These are phyloP conservation scores for Protonemura montana DNA, from an alignment of 2,888 invertebrate species.

Conservation along the genomic window DNA sequence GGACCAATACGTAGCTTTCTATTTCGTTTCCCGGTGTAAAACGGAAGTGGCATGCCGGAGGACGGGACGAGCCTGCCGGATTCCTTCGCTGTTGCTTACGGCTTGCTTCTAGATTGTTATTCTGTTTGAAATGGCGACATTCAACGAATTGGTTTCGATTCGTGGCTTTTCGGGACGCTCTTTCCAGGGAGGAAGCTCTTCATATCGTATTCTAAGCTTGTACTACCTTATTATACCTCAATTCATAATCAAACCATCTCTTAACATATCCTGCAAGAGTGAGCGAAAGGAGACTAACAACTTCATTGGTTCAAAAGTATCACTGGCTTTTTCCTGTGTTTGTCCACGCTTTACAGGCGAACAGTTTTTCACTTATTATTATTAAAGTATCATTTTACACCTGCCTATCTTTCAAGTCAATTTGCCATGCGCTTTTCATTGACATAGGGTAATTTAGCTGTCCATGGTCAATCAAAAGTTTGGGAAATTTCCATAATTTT, in stretches of 20 bases:
- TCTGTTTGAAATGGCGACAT: neutral
- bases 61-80: neutral
- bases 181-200: neutral
- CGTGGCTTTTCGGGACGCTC: neutral
- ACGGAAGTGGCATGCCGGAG: neutral
- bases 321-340: too few relatives aligned
- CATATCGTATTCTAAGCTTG: neutral
- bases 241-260: neutral
- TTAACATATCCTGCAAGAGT: neutral
- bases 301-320: too few relatives aligned
- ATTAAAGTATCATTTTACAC: too few relatives aligned
- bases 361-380: too few relatives aligned
- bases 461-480: too few relatives aligned
- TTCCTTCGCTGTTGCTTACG: neutral
- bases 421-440: too few relatives aligned
- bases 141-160: neutral
- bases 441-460: too few relatives aligned
- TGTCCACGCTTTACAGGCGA: too few relatives aligned
- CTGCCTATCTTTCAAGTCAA: too few relatives aligned
- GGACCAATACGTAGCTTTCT: constrained; percentile 7
- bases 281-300: too few relatives aligned
- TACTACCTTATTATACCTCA: neutral
- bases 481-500: too few relatives aligned
- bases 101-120: neutral
- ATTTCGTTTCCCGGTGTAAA: neutral